phyloP scores from a whole-genome alignment of 2,113 vertebrate species.

The Xiphorhynchus elegans region DNA sequence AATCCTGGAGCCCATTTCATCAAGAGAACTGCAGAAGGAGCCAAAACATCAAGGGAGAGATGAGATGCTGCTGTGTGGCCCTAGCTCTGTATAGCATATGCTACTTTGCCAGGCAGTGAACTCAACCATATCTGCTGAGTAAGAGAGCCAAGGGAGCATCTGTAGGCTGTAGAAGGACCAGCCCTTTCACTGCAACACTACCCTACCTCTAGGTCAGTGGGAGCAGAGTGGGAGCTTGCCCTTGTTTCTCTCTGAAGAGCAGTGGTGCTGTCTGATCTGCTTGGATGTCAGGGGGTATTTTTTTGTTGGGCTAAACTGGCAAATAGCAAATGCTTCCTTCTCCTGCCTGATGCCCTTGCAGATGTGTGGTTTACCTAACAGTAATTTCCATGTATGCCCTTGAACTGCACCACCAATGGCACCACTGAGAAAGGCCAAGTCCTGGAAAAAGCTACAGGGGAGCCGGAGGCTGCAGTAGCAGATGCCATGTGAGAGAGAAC shows the following conservation, averaged over 20 bases:
- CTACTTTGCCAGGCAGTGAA: background rate
- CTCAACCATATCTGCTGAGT: background rate
- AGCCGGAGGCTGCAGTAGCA: background rate
- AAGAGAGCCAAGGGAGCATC: background rate
- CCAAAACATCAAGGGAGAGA: background rate
- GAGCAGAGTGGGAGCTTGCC: background rate
- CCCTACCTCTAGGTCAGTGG: background rate
- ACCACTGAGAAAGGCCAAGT: background rate
- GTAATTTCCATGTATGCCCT: background rate
- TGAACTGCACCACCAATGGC: background rate
- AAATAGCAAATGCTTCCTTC: background rate
- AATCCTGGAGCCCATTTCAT: background rate
- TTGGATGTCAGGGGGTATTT: background rate
- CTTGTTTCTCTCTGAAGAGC: background rate
- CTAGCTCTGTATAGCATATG: rapidly evolving
- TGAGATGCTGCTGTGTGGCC: background rate
- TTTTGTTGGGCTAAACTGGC: background rate
- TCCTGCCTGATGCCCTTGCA: background rate
- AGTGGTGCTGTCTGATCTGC: background rate
- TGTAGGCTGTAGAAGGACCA: background rate
- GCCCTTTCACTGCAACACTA: background rate
- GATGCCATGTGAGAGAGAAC: background rate
- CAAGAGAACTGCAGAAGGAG: background rate
- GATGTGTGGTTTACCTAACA: background rate
- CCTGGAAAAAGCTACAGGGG: background rate